A percentile compares a stretch with the other conserved stretches of the same genome.
These are phyloP conservation scores for Cydia splendana DNA, from an alignment of 1,140 invertebrate genomes.

Conservation along the genomic window DNA sequence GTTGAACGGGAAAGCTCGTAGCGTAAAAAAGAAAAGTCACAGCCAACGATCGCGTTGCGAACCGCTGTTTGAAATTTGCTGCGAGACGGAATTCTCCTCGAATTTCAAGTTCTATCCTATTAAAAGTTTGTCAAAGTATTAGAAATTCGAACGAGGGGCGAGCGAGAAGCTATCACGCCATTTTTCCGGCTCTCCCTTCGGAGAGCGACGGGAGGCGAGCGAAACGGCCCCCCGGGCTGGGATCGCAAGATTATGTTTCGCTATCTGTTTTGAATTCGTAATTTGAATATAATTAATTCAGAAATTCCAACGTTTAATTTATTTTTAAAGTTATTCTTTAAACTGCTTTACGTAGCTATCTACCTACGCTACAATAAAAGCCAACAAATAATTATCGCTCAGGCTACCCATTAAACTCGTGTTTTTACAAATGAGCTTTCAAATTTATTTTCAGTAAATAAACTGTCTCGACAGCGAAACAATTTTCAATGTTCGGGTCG, in stretches of 20 bases:
- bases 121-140: constrained; percentile 78
- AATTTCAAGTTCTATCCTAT: constrained; percentile 78
- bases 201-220: constrained; percentile 42
- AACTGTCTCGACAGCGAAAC: constrained; percentile 39
- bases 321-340: constrained; percentile 46
- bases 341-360: constrained; percentile 25
- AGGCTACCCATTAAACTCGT: constrained; percentile 34
- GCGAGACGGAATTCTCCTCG: constrained; percentile 65
- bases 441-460: constrained; percentile 39
- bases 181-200: constrained; percentile 57
- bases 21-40: constrained; percentile 45
- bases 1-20: constrained; percentile 31
- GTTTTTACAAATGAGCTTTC: constrained; percentile 37
- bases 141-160: constrained; percentile 77
- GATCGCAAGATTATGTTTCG: constrained; percentile 58
- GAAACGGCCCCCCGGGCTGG: constrained; percentile 44
- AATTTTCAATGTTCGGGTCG: constrained; percentile 50
- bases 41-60: constrained; percentile 52
- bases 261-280: constrained; percentile 66
- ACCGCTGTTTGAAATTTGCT: constrained; percentile 64
- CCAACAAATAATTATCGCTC: constrained; percentile 36
- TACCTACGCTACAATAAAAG: constrained; percentile 32
- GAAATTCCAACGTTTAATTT: constrained; percentile 48
- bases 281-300: constrained; percentile 61
- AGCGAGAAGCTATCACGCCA: constrained; percentile 74